Percentiles rank a stretch among this genome's conserved stretches.
Evolutionary conservation across 1,140 invertebrate species (phyloP).

Genomic region (Trichoplusia ni): DNA sequence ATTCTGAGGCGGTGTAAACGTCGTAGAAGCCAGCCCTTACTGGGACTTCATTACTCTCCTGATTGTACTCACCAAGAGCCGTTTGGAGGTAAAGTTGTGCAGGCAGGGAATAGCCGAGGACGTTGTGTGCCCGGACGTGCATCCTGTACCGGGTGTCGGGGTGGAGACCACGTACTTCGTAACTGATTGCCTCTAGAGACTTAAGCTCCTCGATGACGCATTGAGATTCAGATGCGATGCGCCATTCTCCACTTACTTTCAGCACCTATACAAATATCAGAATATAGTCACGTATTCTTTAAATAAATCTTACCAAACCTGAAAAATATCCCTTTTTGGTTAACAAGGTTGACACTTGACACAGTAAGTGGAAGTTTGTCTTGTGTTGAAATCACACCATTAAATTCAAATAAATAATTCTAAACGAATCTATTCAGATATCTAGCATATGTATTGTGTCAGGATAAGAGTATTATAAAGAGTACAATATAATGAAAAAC

Average conservation of each 20-base stretch:
- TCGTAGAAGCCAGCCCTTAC: conserved; percentile 78
- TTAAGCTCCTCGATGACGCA: conserved; percentile 83
- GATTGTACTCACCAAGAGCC: conserved; percentile 89
- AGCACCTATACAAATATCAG: conserved; percentile 80
- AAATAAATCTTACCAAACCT: too few species aligned
- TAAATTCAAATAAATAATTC: conserved; percentile 25
- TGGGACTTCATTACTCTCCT: conserved; percentile 71
- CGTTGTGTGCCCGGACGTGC: conserved; percentile 92
- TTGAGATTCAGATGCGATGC: conserved; percentile 79
- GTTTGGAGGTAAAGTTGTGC: conserved; percentile 90
- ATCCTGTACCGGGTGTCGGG: conserved; percentile 91
- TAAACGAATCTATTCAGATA: conserved; percentile 28
- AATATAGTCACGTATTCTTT: too few species aligned
- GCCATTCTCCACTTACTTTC: conserved; percentile 85
- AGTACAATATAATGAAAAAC: conserved; percentile 52
- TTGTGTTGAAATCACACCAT: not conserved
- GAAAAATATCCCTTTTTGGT: too few species aligned
- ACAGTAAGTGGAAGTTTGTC: conserved; percentile 28
- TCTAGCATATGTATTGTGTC: conserved; percentile 12
- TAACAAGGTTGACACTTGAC: not conserved
- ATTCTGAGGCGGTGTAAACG: conserved; percentile 71
- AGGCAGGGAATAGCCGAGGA: conserved; percentile 89
- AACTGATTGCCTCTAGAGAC: conserved; percentile 83
- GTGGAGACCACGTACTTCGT: conserved; percentile 85
- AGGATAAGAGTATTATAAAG: conserved; percentile 13